Conservation (phyloP, 2,113 vertebrate species). For the Nothobranchius furzeri region DNA sequence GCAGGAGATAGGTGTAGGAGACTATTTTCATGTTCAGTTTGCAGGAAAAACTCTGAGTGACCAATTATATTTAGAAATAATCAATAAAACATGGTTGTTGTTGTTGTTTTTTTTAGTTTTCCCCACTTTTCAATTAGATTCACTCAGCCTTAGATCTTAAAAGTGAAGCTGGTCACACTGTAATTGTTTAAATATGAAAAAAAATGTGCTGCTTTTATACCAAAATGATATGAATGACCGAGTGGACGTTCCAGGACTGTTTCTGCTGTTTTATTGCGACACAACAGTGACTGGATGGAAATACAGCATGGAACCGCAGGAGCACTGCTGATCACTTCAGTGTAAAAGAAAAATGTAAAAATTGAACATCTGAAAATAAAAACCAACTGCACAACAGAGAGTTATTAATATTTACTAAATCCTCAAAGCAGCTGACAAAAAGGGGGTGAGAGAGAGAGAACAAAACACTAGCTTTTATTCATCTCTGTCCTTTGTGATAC, state of each 20-base stretch:
- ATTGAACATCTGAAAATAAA: conserved; percentile 10
- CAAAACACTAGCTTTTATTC: conserved; percentile 44
- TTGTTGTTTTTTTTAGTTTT: too few relatives aligned
- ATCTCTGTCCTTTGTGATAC: conserved; percentile 54
- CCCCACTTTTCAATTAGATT: too few relatives aligned
- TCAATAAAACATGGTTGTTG: too few relatives aligned
- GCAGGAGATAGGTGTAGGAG: too few relatives aligned
- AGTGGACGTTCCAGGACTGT: background rate
- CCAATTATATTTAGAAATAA: too few relatives aligned
- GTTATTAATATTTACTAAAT: conserved; percentile 41
- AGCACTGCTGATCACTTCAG: background rate
- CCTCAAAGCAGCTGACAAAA: conserved; percentile 38
- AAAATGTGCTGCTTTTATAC: too few relatives aligned
- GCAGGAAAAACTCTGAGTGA: too few relatives aligned
- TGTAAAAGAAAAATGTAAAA: conserved; percentile 31
- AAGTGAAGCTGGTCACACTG: too few relatives aligned
- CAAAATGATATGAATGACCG: too few relatives aligned
- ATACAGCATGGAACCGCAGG: background rate
- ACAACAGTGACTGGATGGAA: background rate
- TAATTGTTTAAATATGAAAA: too few relatives aligned
- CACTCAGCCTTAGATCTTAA: too few relatives aligned
- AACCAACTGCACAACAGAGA: conserved; percentile 1
- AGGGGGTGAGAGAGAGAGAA: background rate
- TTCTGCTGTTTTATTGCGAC: background rate
- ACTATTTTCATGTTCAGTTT: too few relatives aligned